Evolutionary conservation across 2,113 vertebrate genomes (phyloP).

Genomic region (Nothocercus julius): DNA sequence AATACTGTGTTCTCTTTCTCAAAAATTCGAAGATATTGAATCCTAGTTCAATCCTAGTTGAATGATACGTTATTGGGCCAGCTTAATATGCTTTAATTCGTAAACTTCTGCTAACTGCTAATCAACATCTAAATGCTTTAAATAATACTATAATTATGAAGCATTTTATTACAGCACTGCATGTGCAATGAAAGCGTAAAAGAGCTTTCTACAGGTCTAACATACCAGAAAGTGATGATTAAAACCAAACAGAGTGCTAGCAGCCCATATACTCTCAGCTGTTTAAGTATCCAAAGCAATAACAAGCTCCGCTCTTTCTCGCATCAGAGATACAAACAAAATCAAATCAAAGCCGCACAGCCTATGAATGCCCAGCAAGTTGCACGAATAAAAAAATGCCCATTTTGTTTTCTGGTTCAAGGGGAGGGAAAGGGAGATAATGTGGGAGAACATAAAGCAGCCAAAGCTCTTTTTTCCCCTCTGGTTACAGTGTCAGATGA

Average conservation of each 20-base stretch:
- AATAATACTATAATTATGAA: background rate
- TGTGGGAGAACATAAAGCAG: background rate
- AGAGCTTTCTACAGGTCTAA: background rate
- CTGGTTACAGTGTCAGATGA: background rate
- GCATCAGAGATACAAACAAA: background rate
- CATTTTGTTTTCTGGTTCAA: background rate
- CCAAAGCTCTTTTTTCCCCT: background rate
- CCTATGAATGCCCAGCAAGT: background rate
- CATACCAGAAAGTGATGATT: background rate
- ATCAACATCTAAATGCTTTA: constrained; percentile 4
- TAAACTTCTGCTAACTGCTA: background rate
- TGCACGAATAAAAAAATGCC: background rate
- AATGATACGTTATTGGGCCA: background rate
- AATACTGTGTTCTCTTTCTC: background rate
- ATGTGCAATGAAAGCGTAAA: background rate
- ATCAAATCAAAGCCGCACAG: background rate
- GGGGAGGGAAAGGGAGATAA: background rate
- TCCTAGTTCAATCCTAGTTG: background rate
- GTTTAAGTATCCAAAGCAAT: background rate
- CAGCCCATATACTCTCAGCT: background rate
- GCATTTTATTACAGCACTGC: background rate
- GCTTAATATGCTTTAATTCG: background rate
- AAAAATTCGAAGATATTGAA: background rate
- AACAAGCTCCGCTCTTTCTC: background rate
- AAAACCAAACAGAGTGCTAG: background rate